Conservation (phyloP, 2,888 invertebrate genomes). For the Eristalis tenax region DNA sequence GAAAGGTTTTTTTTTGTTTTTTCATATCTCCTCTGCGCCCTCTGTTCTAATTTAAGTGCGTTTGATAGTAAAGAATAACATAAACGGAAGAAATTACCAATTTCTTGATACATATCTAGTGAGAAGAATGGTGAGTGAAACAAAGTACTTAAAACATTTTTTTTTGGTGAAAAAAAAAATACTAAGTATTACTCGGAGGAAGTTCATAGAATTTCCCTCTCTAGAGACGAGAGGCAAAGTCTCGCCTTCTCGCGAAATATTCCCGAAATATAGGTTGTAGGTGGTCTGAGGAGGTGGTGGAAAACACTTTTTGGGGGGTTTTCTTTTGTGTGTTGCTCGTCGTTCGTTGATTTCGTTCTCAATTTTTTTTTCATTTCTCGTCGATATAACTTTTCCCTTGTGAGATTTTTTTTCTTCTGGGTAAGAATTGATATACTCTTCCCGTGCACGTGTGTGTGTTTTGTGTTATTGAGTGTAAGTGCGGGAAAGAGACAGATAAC, state of each 20-base stretch:
- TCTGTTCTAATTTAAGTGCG: conserved; percentile 36
- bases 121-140: conserved; percentile 45
- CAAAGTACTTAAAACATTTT: neutral
- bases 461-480: conserved; percentile 9
- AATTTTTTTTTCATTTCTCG: conserved; percentile 36
- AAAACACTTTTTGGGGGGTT: conserved; percentile 44
- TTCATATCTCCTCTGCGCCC: neutral
- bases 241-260: conserved; percentile 18
- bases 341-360: conserved; percentile 50
- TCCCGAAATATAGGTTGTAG: conserved; percentile 55
- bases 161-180: neutral
- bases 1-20: conserved; percentile 5
- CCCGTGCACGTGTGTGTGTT: conserved; percentile 5
- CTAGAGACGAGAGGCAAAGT: conserved; percentile 21
- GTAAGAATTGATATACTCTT: conserved; percentile 30
- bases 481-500: conserved; percentile 7
- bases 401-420: conserved; percentile 33
- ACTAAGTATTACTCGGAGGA: neutral
- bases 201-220: conserved; percentile 17
- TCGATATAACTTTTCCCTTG: conserved; percentile 56
- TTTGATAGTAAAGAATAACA: conserved; percentile 1
- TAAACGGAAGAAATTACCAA: conserved; percentile 2
- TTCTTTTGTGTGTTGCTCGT: conserved; percentile 43
- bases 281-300: conserved; percentile 1
- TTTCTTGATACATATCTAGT: conserved; percentile 14